phyloP scores from a whole-genome alignment of 2,888 invertebrate species.

The Stictocephala bisonia region DNA sequence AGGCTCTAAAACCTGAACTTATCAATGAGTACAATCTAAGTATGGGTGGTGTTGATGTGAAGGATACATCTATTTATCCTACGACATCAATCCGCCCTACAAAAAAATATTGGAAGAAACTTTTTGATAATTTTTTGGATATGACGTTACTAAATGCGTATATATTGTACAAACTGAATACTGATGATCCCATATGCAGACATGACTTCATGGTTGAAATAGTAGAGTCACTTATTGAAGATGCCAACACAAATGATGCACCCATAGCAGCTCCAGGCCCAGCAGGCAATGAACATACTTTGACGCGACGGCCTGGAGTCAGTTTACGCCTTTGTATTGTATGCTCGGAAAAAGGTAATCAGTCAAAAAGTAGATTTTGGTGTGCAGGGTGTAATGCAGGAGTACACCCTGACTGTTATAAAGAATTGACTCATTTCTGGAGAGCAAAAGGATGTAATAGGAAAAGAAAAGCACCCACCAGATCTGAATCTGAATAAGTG shows the following conservation, averaged over 20 bases:
- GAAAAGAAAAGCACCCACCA: neutral
- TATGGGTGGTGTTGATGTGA: neutral
- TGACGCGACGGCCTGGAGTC: constrained; percentile 20
- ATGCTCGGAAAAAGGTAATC: neutral
- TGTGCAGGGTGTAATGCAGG: constrained; percentile 39
- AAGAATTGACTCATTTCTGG: constrained; percentile 17
- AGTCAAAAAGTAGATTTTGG: constrained; percentile 17
- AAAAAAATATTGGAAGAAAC: constrained; percentile 1
- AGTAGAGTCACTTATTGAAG: constrained; percentile 23
- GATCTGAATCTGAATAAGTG: too few relatives aligned
- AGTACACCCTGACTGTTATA: constrained; percentile 39
- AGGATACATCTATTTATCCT: neutral
- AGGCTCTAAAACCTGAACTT: neutral
- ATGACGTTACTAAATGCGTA: neutral
- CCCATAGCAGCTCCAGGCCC: constrained; percentile 22
- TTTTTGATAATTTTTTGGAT: neutral
- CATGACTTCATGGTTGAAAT: neutral
- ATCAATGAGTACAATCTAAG: neutral
- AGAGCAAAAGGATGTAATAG: neutral
- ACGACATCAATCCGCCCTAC: neutral
- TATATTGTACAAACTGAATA: neutral
- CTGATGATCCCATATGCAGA: neutral
- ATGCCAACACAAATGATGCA: too few relatives aligned
- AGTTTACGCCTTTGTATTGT: constrained; percentile 1
- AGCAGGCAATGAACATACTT: neutral